Conservation (phyloP, 2,797 vertebrate species). For the Sardinella longiceps region DNA sequence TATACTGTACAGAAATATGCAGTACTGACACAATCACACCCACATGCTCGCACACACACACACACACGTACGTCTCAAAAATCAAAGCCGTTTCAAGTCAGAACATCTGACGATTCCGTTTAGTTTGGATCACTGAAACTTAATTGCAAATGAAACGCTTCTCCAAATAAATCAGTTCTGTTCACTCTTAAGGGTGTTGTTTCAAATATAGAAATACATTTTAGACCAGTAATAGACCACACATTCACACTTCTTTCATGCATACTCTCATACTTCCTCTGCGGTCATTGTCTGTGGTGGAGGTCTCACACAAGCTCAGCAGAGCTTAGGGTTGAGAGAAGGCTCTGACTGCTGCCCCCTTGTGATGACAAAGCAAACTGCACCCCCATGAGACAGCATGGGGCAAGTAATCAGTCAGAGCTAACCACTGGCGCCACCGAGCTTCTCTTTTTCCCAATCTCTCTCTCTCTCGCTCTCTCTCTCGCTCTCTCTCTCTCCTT, state of each 20-base stretch:
- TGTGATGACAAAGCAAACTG: neutral
- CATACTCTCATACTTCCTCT: neutral
- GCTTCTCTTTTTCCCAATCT: neutral
- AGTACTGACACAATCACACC: too few species aligned
- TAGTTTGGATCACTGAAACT: neutral
- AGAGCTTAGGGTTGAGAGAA: neutral
- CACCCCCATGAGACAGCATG: neutral
- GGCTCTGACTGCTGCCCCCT: neutral
- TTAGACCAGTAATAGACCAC: too few species aligned
- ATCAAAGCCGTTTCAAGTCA: too few species aligned
- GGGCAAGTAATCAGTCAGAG: neutral
- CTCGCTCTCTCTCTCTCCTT: neutral
- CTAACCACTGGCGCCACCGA: neutral
- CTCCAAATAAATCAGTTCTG: neutral
- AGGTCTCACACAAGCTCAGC: neutral
- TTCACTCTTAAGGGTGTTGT: neutral
- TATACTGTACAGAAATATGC: too few species aligned
- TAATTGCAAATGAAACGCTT: neutral
- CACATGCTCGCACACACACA: neutral
- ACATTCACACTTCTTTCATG: neutral
- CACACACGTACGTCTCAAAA: too few species aligned
- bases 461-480: neutral
- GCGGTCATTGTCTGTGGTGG: neutral
- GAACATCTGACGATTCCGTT: neutral
- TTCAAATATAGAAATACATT: neutral